Conservation (phyloP, 2,113 vertebrate species). For the Haemorhous mexicanus region DNA sequence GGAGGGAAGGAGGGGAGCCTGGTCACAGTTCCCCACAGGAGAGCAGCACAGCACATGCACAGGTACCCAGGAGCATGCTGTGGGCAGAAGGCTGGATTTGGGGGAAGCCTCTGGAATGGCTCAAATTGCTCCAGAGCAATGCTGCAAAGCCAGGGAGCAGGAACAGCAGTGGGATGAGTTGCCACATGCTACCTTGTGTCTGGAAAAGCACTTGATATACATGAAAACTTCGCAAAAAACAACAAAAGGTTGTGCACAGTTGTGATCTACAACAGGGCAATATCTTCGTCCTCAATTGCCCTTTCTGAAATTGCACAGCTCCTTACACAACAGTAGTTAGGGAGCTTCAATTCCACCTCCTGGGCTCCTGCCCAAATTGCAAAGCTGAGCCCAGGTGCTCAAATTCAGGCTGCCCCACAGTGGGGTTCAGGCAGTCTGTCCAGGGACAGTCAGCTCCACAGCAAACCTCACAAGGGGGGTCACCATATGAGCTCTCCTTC, state of each 20-base stretch:
- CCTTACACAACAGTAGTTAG: not conserved
- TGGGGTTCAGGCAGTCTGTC: not conserved
- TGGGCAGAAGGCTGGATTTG: not conserved
- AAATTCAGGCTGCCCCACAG: not conserved
- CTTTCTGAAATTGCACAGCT: not conserved
- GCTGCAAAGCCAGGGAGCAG: not conserved
- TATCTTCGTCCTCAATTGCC: not conserved
- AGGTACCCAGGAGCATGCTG: not conserved
- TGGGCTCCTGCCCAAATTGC: not conserved
- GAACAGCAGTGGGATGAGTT: not conserved
- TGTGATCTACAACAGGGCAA: not conserved
- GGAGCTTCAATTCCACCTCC: not conserved
- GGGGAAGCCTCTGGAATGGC: not conserved
- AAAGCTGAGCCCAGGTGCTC: not conserved
- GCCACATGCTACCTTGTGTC: not conserved
- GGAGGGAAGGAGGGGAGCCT: not conserved
- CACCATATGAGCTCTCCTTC: not conserved
- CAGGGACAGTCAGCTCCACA: not conserved
- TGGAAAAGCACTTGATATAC: fast-evolving
- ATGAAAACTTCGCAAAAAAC: not conserved
- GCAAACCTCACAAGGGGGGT: not conserved
- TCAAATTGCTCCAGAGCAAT: not conserved
- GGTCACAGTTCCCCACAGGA: not conserved
- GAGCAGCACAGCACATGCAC: fast-evolving
- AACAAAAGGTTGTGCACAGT: not conserved